Evolutionary conservation across 2,113 vertebrate genomes (phyloP).

Genomic region (Telmatochromis sp.): DNA sequence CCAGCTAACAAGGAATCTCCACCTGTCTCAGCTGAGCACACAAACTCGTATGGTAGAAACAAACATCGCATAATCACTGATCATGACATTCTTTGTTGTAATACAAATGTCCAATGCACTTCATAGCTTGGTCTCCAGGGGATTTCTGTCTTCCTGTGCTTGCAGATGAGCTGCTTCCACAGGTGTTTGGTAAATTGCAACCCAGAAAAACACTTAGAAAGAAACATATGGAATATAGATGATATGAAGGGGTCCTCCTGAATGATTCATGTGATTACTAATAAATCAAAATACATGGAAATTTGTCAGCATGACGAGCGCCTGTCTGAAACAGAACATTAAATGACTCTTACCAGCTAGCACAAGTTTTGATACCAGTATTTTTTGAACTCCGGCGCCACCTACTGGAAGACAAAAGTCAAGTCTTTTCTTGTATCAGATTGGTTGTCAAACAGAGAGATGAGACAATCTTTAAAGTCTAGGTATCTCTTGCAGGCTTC

Average conservation of each 20-base stretch:
- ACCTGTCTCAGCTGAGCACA: neutral
- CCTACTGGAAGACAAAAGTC: neutral
- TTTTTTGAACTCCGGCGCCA: conserved; percentile 9
- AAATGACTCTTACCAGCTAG: neutral
- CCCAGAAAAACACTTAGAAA: neutral
- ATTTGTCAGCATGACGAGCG: neutral
- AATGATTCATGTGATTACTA: neutral
- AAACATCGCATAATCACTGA: neutral
- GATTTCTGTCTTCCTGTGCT: neutral
- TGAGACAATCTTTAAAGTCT: neutral
- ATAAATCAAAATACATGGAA: neutral
- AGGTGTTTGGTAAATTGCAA: neutral
- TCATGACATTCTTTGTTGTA: neutral
- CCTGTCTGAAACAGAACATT: neutral
- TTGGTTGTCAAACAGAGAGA: neutral
- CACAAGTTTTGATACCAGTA: neutral
- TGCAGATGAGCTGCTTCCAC: neutral
- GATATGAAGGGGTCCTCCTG: neutral
- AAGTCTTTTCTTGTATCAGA: neutral
- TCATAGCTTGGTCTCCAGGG: neutral
- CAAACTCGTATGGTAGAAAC: accelerated
- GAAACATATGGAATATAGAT: neutral
- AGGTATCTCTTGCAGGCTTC: neutral
- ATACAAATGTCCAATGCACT: neutral
- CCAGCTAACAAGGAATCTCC: neutral